Conservation (phyloP, 2,797 vertebrate genomes). For the Syngnathus acus region DNA sequence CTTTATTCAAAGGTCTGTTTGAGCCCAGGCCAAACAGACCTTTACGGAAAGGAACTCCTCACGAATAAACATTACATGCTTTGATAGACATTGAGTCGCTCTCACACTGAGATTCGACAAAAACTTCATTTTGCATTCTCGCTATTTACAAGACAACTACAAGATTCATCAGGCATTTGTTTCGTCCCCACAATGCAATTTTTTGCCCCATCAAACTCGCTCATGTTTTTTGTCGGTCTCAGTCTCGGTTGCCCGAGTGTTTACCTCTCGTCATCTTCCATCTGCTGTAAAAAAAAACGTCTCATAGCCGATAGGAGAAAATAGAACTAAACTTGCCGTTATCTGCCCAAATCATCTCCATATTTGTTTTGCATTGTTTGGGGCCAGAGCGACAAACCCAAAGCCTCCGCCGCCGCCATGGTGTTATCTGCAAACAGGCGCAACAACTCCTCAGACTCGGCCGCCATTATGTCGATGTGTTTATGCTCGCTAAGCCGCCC, state of each 20-base stretch:
- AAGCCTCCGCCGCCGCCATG: neutral
- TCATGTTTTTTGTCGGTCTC: neutral
- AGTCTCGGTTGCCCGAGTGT: neutral
- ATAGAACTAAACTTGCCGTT: slow-evolving; percentile 2
- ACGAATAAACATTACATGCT: neutral
- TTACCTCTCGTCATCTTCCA: neutral
- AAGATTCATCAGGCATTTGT: too few species aligned
- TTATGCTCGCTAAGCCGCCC: slow-evolving; percentile 48
- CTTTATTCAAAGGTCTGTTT: neutral
- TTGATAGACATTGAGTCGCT: neutral
- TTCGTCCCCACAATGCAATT: too few species aligned
- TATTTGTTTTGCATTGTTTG: slow-evolving; percentile 8
- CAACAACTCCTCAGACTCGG: slow-evolving; percentile 7
- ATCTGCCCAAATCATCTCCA: slow-evolving; percentile 3
- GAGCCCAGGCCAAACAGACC: neutral
- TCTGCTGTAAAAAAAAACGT: neutral
- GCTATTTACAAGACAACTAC: too few species aligned
- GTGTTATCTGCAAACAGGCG: slow-evolving; percentile 2
- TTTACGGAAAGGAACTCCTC: neutral
- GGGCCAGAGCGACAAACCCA: slow-evolving; percentile 3
- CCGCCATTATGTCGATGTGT: slow-evolving; percentile 26
- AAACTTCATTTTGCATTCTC: too few species aligned
- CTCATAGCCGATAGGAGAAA: neutral
- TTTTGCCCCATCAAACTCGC: too few species aligned
- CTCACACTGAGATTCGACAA: too few species aligned